A percentile compares a stretch with the other conserved stretches of the same genome.
These are phyloP conservation scores for Monoplex corrugatus DNA, from an alignment of 2,888 invertebrate genomes.

Conservation along the genomic window DNA sequence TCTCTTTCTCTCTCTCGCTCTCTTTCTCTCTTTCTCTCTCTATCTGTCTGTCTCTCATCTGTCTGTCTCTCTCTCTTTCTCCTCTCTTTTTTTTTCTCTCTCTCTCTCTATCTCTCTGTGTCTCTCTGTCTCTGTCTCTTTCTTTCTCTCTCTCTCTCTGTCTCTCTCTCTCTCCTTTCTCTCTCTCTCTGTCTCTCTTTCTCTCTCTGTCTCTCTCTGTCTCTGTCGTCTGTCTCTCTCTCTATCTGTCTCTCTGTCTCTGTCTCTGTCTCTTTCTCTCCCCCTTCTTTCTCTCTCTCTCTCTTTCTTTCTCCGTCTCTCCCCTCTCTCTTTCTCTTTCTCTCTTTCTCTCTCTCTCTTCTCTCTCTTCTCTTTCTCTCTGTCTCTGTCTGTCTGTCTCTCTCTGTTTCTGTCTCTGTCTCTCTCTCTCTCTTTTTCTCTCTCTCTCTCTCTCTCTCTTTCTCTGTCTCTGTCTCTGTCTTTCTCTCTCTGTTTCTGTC, in stretches of 20 bases:
- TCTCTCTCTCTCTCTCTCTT: conserved; percentile 42
- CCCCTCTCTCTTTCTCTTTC: conserved; percentile 38
- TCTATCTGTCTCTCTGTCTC: not conserved
- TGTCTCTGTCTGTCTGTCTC: too few species aligned
- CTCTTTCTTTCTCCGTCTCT: not conserved
- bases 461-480: conserved; percentile 41
- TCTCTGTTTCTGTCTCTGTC: not conserved
- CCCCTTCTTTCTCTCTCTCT: not conserved
- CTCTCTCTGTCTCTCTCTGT: too few species aligned
- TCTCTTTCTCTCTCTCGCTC: too few species aligned
- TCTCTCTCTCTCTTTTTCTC: conserved; percentile 41
- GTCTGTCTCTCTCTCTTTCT: not conserved
- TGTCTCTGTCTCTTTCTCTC: not conserved
- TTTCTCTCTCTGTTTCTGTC: conserved; percentile 14
- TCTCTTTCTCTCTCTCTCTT: conserved; percentile 37
- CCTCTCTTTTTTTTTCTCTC: not conserved
- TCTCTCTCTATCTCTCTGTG: not conserved
- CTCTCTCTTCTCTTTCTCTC: too few species aligned
- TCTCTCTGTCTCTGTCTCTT: not conserved
- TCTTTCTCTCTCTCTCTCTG: not conserved
- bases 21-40: too few species aligned
- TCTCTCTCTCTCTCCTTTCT: not conserved
- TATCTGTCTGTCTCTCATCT: too few species aligned
- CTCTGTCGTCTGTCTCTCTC: too few species aligned
- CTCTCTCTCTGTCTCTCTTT: not conserved